These are phyloP conservation scores for Cantharis flavilabris DNA, from an alignment of 2,888 invertebrate genomes.

Conservation along the genomic window DNA sequence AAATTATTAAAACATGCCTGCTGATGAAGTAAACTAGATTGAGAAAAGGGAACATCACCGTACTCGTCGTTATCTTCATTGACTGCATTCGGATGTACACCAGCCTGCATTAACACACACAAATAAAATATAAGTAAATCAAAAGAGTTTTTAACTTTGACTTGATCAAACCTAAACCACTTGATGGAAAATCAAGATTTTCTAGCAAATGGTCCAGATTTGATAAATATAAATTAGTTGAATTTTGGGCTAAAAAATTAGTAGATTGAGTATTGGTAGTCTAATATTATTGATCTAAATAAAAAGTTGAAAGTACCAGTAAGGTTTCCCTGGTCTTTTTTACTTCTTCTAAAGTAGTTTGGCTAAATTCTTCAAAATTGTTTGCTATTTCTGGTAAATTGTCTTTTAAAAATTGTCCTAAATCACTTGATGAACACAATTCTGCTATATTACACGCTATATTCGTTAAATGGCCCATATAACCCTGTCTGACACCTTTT, in stretches of 20 bases:
- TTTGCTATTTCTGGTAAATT: slow-evolving; percentile 58
- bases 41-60: slow-evolving; percentile 58
- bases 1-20: slow-evolving; percentile 47
- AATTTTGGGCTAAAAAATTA: not conserved
- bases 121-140: not conserved
- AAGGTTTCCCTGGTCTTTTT: slow-evolving; percentile 49
- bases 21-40: slow-evolving; percentile 59
- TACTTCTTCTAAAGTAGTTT: slow-evolving; percentile 47
- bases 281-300: not conserved
- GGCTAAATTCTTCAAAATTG: slow-evolving; percentile 49
- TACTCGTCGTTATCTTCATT: slow-evolving; percentile 61
- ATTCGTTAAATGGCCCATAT: slow-evolving; percentile 70
- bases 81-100: slow-evolving; percentile 54
- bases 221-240: not conserved
- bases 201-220: not conserved
- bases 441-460: slow-evolving; percentile 63
- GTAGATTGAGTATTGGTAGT: no score
- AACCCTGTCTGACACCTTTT: slow-evolving; percentile 64
- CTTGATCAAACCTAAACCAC: no score
- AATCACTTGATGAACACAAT: slow-evolving; percentile 60
- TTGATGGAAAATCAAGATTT: not conserved
- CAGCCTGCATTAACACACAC: slow-evolving; percentile 46
- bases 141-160: not conserved
- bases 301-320: slow-evolving; percentile 43
- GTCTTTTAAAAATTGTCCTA: slow-evolving; percentile 61